These are phyloP conservation scores for Melopsittacus undulatus DNA, from an alignment of 2,797 vertebrate species.

Conservation along the genomic window DNA sequence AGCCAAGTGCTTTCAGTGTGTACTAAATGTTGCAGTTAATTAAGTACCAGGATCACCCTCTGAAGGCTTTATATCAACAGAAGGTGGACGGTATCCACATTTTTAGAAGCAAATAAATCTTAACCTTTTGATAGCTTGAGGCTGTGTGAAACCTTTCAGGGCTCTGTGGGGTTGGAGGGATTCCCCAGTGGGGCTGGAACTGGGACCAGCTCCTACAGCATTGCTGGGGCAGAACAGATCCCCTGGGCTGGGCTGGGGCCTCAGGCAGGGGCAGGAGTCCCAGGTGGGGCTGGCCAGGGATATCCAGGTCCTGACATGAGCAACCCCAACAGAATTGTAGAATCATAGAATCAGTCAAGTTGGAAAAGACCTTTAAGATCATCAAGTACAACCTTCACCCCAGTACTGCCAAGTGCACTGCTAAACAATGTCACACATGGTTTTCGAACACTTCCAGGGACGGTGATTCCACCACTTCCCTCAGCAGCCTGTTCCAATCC, in stretches of 20 bases:
- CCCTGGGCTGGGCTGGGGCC: not conserved
- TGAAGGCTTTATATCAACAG: not conserved
- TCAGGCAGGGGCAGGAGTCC: not conserved
- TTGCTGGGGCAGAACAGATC: not conserved
- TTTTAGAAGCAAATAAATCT: not conserved
- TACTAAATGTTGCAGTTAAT: not conserved
- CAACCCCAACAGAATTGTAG: not conserved
- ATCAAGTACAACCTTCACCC: not conserved
- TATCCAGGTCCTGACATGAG: not conserved
- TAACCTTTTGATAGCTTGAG: not conserved
- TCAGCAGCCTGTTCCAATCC: not conserved
- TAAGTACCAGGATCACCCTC: not conserved
- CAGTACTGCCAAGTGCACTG: not conserved
- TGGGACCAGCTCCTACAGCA: accelerated
- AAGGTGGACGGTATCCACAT: not conserved
- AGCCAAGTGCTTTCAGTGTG: not conserved
- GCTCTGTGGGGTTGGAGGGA: not conserved
- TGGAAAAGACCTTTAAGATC: not conserved
- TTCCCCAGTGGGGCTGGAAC: accelerated
- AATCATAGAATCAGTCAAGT: not conserved
- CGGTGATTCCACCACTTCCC: not conserved
- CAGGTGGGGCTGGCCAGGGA: not conserved
- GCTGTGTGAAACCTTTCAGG: not conserved
- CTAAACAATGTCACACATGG: not conserved
- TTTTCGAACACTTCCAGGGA: not conserved